A percentile compares a stretch with the other conserved stretches of the same genome.
phyloP scores from a whole-genome alignment of 2,113 vertebrate species.

The Sterrhoptilus dennistouni region DNA sequence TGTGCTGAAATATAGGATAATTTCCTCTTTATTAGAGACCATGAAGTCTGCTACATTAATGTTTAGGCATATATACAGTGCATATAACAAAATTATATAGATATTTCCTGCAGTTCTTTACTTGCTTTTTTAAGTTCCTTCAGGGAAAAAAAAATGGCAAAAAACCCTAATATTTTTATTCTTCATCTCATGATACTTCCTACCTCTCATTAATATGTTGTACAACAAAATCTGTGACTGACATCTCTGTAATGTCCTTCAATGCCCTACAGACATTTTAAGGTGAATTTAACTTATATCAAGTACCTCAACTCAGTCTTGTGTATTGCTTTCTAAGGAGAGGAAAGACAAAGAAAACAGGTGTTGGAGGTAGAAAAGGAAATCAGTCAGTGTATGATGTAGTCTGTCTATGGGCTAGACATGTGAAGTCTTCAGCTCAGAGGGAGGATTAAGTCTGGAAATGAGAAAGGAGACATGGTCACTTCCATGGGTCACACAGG shows the following conservation, averaged over 20 bases:
- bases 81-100: slow-evolving; percentile 29
- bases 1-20: slow-evolving; percentile 57
- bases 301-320: accelerated
- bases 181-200: not conserved
- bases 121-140: slow-evolving; percentile 1
- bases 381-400: not conserved
- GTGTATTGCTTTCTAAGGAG: not conserved
- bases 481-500: no score
- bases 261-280: not conserved
- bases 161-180: not conserved
- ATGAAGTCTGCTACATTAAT: slow-evolving; percentile 43
- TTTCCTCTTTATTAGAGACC: slow-evolving; percentile 62
- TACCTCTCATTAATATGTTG: not conserved
- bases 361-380: not conserved
- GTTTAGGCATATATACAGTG: slow-evolving; percentile 2
- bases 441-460: not conserved
- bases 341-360: not conserved
- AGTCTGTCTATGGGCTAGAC: not conserved
- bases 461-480: not conserved
- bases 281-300: not conserved
- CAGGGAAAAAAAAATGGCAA: not conserved
- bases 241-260: not conserved
- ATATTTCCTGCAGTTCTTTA: slow-evolving; percentile 36
- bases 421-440: not conserved
- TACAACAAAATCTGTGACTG: not conserved